Evolutionary conservation across 2,888 invertebrate species (phyloP), one percentile per base, ranked within the genome.

Genomic region (Pachymerium ferrugineum): DNA sequence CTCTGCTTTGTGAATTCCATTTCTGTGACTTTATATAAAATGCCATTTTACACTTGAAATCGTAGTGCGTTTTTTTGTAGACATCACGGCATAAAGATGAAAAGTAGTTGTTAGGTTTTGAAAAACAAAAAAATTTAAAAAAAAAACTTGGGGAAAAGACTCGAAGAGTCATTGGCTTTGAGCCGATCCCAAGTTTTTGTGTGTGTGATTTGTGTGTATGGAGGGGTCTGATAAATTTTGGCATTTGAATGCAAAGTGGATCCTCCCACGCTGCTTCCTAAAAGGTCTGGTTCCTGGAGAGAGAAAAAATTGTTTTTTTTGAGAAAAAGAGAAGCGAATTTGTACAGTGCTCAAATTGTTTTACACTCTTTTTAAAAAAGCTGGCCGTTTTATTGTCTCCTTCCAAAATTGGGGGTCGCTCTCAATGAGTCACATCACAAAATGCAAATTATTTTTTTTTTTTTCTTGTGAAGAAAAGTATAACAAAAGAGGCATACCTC

Each of bases 281-380:
- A 47, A 19, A 47, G 47, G 47, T 47, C 47, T 47, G 47, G 47
- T 47, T 47, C 47, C 47, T 47, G 47, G 47, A 47, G 47, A 47
- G 47, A 47, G 22, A 47, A 19, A n/a, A n/a, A n/a, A n/a, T n/a
- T n/a, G n/a, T n/a, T 47, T 47, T 19, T 3, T 47, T 47, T 38
- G 38, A 38, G 12, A 38, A 47, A 47, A n/a, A n/a, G n/a, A n/a
- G n/a, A n/a, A 22, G 47, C 47, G 47, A 47, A 47, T 47, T 47
- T 47, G 47, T 47, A 47, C 47, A 47, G 47, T 47, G 47, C 47
- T 47, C 47, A 47, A 47, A 47, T 47, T 47, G 47, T 47, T 47
- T 47, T 47, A 47, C 47, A 47, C 47, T 22, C 47, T 47, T 47
- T 47, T 47, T 47, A 47, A 47, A 42, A 47, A 47, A 47, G 47